Base-by-base conservation (phyloP, 1,140 invertebrate genomes). In the Magallana angulata region DNA sequence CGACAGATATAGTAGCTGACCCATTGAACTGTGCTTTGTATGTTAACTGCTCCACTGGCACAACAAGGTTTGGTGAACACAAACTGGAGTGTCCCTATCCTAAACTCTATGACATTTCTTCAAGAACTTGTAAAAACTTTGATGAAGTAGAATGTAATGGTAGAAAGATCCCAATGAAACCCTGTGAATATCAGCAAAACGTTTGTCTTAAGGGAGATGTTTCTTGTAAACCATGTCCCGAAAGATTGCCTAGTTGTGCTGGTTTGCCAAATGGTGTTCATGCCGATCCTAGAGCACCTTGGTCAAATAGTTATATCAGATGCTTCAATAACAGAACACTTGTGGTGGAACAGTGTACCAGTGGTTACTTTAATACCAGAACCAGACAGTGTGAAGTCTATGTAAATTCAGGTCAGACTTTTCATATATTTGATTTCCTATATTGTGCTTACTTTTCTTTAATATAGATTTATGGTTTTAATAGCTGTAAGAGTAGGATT, bases 171-270 rank as follows among this genome's bases (percentile, higher is more conserved):
- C 91, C 93, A 4, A 90, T 92, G 24, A 92, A 91, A 24, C 92
- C 92, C 57, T 93, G 93, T 93, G 91, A 93, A 58, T 92, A 93
- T 89, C 82, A 86, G 12, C 85, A 87, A n/a, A 89, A 89, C 60
- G 56, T 85, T 14, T 89, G 88, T 82, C 85, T 64, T n/a, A 56
- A 59, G 2, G 58, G 48, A 59, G 87, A 86, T 82, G 60, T 71
- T 0, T 62, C 36, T 7, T 93, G 92, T 59, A 81, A 86, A 2
- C 89, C 89, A 5, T 93, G 92, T 86, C 80, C 88, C 57, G 86
- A 90, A 18, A 56, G 91, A 18, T 89, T 93, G 68, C 91, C 91
- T 16, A 90, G 89, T 16, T 93, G 92, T 89, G 87, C 86, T n/a
- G 91, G 91, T 9, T 87, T 87, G 60, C 85, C 88, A 2, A 89